These are phyloP conservation scores for Pedicia rivosa DNA, from an alignment of 2,888 invertebrate genomes.

Conservation along the genomic window DNA sequence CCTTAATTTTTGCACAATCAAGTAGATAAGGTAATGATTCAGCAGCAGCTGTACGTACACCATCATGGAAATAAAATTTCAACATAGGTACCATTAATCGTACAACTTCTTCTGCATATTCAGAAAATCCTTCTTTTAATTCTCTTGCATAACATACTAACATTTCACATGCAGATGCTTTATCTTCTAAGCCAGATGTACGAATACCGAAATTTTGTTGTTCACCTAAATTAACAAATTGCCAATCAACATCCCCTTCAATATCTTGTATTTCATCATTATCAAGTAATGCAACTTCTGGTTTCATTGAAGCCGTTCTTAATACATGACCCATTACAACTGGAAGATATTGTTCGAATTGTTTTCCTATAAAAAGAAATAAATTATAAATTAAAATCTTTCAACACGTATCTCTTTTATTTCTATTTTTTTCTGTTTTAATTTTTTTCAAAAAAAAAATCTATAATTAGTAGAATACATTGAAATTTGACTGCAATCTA, in stretches of 20 bases:
- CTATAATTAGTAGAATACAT: too few relatives aligned
- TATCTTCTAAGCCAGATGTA: conserved; percentile 79
- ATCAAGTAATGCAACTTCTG: conserved; percentile 74
- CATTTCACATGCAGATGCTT: conserved; percentile 88
- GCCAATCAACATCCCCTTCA: conserved; percentile 75
- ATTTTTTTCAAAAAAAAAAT: too few relatives aligned
- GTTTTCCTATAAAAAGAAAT: conserved; percentile 35
- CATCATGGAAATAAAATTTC: conserved; percentile 81
- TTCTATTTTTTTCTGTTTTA: too few relatives aligned
- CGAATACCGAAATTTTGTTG: conserved; percentile 85
- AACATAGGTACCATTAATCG: conserved; percentile 68
- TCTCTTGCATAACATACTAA: conserved; percentile 82
- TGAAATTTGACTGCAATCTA: too few relatives aligned
- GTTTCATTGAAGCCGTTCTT: conserved; percentile 74
- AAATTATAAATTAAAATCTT: conserved; percentile 12
- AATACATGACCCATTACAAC: conserved; percentile 83
- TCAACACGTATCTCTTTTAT: too few relatives aligned
- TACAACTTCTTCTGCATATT: conserved; percentile 55
- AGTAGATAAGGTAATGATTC: conserved; percentile 72
- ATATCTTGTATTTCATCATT: conserved; percentile 66
- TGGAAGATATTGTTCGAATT: conserved; percentile 78
- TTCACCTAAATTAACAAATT: conserved; percentile 77
- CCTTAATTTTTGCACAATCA: conserved; percentile 69
- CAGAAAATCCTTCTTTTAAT: conserved; percentile 54
- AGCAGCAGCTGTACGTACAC: conserved; percentile 73